Evolutionary conservation across 2,113 vertebrate genomes (phyloP), one percentile per base, ranked within the genome.

Genomic region (Bambusicola thoracicus): DNA sequence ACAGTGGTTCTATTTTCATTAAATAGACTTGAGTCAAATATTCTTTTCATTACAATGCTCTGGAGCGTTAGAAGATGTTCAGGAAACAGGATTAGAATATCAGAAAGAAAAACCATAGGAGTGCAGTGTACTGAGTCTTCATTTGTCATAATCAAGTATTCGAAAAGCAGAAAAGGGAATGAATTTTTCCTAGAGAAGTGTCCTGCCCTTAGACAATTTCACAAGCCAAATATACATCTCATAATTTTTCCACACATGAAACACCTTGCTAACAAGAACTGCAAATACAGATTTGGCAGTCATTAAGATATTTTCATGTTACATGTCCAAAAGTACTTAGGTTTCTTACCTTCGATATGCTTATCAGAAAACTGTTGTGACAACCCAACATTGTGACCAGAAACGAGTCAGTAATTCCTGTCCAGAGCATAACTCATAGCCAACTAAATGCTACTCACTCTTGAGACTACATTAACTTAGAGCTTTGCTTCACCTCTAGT

Each of bases 21-120:
- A 67, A 85, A 89, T 84, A 88, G 61, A 68, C 70, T 95, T 58
- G 89, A 90, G 86, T 65, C 29, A 40, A 58, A 56, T 85, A 70
- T 86, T 93, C 58, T 91, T 72, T 73, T 94, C 75, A 87, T 66
- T 93, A 81, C 66, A 92, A 84, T 56, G 32, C 74, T 89, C 67
- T 83, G 63, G 48, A 90, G 70, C 36, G 41, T 59, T 65, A 13
- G 16, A 89, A 91, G 22, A 16, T 44, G 32, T 85, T 87, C 5
- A 24, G 58, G n/a, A 53, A 90, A 56, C 4, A 32, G 58, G 22
- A 75, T 84, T 77, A 81, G 80, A 88, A 55, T 44, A 85, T 76
- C 18, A 88, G 78, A 69, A 76, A 40, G 67, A 56, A 92, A 72
- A 61, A 87, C 30, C 16, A 90, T 2, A 72, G 67, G 94, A 86